These are phyloP conservation scores for Seira musarum DNA, from an alignment of 2,888 invertebrate genomes.

Conservation along the genomic window DNA sequence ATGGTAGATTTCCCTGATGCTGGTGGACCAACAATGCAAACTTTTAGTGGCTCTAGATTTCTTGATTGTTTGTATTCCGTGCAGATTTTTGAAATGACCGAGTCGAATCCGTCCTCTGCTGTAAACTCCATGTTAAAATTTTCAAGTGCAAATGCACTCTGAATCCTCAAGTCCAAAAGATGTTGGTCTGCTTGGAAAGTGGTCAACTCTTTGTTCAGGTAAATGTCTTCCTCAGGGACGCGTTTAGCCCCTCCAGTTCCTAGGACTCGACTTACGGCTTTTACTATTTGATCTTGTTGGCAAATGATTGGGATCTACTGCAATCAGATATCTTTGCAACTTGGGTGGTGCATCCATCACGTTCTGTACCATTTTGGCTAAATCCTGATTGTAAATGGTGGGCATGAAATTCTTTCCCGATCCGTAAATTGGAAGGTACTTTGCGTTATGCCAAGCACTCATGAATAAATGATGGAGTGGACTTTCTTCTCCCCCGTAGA, in stretches of 20 bases:
- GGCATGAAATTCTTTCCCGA: conserved; percentile 78
- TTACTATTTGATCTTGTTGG: conserved; percentile 76
- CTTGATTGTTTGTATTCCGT: conserved; percentile 45
- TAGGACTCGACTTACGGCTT: conserved; percentile 75
- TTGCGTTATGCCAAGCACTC: conserved; percentile 79
- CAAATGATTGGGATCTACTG: conserved; percentile 77
- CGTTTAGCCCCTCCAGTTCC: conserved; percentile 77
- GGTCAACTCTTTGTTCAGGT: conserved; percentile 63
- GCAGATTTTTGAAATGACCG: conserved; percentile 40
- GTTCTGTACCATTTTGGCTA: conserved; percentile 72
- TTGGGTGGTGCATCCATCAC: conserved; percentile 74
- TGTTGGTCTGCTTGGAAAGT: conserved; percentile 68
- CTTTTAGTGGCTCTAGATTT: conserved; percentile 65
- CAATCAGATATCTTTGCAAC: conserved; percentile 77
- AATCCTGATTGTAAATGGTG: conserved; percentile 78
- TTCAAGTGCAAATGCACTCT: conserved; percentile 63
- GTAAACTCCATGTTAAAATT: conserved; percentile 63
- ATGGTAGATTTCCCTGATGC: conserved; percentile 66
- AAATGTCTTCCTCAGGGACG: conserved; percentile 75
- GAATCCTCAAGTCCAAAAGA: conserved; percentile 62
- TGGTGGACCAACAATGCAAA: conserved; percentile 64
- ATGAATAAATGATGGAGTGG: conserved; percentile 79
- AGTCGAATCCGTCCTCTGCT: conserved; percentile 53
- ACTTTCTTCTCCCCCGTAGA: conserved; percentile 79
- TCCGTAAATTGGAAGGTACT: conserved; percentile 77